Conservation (phyloP, 2,888 invertebrate species). For the Achlya flavicornis region DNA sequence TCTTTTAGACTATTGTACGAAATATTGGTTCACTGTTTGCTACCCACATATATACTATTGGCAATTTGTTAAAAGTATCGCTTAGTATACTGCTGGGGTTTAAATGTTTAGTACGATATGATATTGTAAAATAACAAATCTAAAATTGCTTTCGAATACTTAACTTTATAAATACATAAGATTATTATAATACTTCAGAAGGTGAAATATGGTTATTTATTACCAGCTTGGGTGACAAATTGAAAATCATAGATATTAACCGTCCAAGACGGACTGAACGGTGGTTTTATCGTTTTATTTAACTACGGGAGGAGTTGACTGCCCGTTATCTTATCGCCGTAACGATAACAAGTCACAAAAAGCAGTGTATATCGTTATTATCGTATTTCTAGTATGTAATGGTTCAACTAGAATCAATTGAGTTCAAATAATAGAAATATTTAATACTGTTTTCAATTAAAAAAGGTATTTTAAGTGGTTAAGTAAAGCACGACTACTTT, state of each 20-base stretch:
- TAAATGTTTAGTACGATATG: no score
- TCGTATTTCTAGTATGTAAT: not conserved
- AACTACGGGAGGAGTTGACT: conserved; percentile 45
- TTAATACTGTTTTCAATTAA: not conserved
- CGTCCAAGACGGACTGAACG: conserved; percentile 15
- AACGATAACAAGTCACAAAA: conserved; percentile 34
- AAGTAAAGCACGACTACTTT: not conserved
- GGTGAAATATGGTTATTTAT: not conserved
- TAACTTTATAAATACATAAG: no score
- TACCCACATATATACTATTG: no score
- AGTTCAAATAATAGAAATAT: not conserved
- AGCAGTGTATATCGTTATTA: conserved; percentile 10
- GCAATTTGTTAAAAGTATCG: no score
- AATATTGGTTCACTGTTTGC: no score
- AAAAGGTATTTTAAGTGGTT: no score
- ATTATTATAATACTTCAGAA: no score
- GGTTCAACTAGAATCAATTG: not conserved
- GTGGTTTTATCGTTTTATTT: conserved; percentile 41
- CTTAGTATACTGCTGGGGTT: no score
- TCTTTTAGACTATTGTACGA: no score
- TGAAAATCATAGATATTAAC: conserved; percentile 6
- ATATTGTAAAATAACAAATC: no score
- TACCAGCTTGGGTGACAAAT: not conserved
- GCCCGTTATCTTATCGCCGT: conserved; percentile 47
- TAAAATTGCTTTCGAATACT: no score